Percentiles rank a stretch among this genome's conserved stretches.
phyloP scores from a whole-genome alignment of 2,888 invertebrate species.

The Parnassius glacialis region DNA sequence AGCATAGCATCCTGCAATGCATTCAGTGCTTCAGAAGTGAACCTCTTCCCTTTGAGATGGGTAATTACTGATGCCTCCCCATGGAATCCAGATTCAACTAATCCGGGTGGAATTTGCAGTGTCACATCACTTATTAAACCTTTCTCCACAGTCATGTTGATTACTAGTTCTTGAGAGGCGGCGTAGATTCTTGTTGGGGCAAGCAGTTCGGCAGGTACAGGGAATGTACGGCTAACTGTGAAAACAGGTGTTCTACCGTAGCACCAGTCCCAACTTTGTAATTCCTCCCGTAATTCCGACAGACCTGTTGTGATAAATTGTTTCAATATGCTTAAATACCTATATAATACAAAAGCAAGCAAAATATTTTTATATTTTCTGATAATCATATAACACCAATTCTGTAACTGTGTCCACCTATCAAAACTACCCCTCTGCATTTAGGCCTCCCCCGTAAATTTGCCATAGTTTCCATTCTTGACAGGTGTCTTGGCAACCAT shows the following conservation, averaged over 20 bases:
- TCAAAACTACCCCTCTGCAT: no score
- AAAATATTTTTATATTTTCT: no score
- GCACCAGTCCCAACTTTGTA: constrained; percentile 93
- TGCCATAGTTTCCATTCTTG: no score
- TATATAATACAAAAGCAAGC: no score
- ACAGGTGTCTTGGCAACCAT: no score
- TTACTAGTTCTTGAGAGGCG: constrained; percentile 76
- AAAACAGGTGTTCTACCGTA: constrained; percentile 94
- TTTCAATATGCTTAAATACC: background rate
- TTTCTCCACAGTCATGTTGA: constrained; percentile 83
- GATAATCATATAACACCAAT: no score
- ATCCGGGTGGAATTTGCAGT: constrained; percentile 82
- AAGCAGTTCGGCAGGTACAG: constrained; percentile 79
- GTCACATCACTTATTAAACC: constrained; percentile 85
- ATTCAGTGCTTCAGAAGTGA: constrained; percentile 82
- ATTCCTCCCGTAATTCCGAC: constrained; percentile 83
- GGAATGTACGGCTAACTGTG: constrained; percentile 84
- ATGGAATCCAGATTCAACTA: constrained; percentile 81
- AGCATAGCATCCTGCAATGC: constrained; percentile 80
- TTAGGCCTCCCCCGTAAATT: no score
- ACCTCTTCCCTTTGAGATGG: constrained; percentile 83
- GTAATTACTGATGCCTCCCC: constrained; percentile 85
- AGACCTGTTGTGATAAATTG: constrained; percentile 78
- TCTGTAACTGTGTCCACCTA: no score
- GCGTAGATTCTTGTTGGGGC: constrained; percentile 61